Evolutionary conservation across 1,140 invertebrate species (phyloP).

Genomic region (Aleiodes sp.): DNA sequence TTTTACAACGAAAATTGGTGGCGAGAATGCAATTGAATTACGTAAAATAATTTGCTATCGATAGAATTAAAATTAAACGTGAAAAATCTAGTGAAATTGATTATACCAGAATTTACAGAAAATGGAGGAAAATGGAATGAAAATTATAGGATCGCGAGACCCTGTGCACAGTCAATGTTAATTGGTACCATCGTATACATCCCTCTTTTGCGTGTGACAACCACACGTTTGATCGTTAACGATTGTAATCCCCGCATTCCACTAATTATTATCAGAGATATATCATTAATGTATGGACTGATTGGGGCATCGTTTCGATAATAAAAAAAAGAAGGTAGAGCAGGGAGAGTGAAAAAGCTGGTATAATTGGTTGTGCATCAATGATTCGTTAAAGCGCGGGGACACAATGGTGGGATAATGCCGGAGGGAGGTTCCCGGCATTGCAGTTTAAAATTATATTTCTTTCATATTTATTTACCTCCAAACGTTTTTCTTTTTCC

Average conservation of each 20-base stretch:
- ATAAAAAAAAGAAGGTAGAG: not conserved
- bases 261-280: conserved; percentile 51
- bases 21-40: too few species aligned
- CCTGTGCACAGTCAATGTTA: not conserved
- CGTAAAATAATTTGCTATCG: too few species aligned
- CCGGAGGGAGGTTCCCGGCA: conserved; percentile 35
- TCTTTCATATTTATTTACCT: conserved; percentile 6
- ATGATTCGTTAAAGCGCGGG: not conserved
- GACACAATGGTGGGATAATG: conserved; percentile 38
- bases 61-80: too few species aligned
- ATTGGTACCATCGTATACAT: conserved; percentile 3
- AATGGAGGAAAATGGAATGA: not conserved
- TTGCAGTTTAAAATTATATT: not conserved
- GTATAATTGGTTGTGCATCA: conserved; percentile 23
- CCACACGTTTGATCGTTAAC: conserved; percentile 41
- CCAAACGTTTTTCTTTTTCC: conserved; percentile 1
- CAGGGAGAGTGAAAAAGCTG: not conserved
- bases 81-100: not conserved
- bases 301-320: conserved; percentile 34
- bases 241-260: conserved; percentile 42
- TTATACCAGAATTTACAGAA: not conserved
- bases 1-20: too few species aligned
- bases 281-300: conserved; percentile 39
- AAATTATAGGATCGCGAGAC: not conserved
- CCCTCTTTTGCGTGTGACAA: conserved; percentile 30